Evolutionary conservation across 2,797 vertebrate species (phyloP).

Genomic region (Trematomus bernacchii): DNA sequence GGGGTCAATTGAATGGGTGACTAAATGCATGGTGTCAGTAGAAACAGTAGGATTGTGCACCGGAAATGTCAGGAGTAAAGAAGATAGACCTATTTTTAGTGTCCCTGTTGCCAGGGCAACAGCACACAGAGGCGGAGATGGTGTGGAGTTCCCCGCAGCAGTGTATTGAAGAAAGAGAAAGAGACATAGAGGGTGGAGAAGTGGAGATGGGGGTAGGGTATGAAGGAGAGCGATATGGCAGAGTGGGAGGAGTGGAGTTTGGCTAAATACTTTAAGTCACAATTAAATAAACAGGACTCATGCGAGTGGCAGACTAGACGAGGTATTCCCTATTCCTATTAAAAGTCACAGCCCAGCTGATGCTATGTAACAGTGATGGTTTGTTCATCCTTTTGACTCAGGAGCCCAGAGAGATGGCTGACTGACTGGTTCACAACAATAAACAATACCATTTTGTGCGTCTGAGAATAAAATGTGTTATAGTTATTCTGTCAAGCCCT

Average conservation of each 20-base stretch:
- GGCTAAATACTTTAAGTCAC: constrained; percentile 36
- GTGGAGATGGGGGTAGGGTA: constrained; percentile 23
- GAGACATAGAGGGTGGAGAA: constrained; percentile 67
- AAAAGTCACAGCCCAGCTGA: constrained; percentile 48
- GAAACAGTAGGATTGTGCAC: constrained; percentile 84
- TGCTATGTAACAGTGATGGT: constrained; percentile 36
- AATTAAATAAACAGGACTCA: constrained; percentile 28
- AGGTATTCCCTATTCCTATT: constrained; percentile 19
- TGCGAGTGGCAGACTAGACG: background rate
- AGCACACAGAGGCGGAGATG: constrained; percentile 84
- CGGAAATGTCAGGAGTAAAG: constrained; percentile 88
- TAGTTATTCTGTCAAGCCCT: constrained; percentile 4
- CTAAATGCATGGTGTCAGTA: constrained; percentile 81
- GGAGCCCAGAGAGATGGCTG: constrained; percentile 49
- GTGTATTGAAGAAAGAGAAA: constrained; percentile 78
- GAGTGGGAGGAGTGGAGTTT: constrained; percentile 44
- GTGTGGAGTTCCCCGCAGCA: constrained; percentile 86
- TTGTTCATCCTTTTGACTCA: constrained; percentile 46
- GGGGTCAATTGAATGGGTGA: constrained; percentile 74
- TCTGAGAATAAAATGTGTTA: constrained; percentile 16
- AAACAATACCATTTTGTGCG: background rate
- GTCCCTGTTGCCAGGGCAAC: constrained; percentile 88
- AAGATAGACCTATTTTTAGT: constrained; percentile 90
- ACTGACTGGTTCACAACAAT: constrained; percentile 29
- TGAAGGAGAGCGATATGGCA: constrained; percentile 28